Percentiles rank a stretch among this genome's conserved stretches.
Conservation (phyloP, 2,797 vertebrate species). For the Lepidocolaptes lacrymiger region DNA sequence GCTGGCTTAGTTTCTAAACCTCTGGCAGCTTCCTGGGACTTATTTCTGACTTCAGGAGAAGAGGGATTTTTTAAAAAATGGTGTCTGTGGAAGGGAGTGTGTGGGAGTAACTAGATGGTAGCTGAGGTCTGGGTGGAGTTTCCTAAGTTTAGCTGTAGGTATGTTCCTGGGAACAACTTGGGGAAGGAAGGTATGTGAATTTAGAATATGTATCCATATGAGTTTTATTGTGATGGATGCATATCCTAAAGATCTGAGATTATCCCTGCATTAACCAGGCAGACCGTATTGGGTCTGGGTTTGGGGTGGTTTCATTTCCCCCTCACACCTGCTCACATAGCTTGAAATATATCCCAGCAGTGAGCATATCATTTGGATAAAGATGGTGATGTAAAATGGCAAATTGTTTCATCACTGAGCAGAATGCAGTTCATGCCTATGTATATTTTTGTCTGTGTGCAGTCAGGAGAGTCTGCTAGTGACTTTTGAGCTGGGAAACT, state of each 20-base stretch:
- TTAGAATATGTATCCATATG: neutral
- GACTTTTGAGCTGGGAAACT: neutral
- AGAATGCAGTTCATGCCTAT: neutral
- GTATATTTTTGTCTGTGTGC: neutral
- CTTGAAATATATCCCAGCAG: neutral
- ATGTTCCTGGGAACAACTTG: neutral
- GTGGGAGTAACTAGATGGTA: neutral
- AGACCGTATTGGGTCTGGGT: rapidly evolving
- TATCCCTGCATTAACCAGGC: neutral
- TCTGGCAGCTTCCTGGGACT: slow-evolving; percentile 50
- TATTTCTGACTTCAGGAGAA: slow-evolving; percentile 31
- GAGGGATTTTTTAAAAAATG: neutral
- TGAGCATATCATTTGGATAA: neutral
- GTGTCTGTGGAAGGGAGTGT: neutral
- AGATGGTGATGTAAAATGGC: neutral
- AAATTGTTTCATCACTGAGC: neutral
- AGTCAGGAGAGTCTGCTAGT: neutral
- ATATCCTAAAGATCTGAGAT: neutral
- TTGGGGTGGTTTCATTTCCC: neutral
- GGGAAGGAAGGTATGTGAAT: neutral
- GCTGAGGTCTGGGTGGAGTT: neutral
- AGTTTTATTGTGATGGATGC: neutral
- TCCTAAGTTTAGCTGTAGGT: neutral
- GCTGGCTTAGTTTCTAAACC: slow-evolving; percentile 74
- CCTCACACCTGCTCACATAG: neutral